A percentile compares a stretch with the other conserved stretches of the same genome.
Evolutionary conservation across 2,797 vertebrate genomes (phyloP).

Genomic region (Epinephelus awoara): DNA sequence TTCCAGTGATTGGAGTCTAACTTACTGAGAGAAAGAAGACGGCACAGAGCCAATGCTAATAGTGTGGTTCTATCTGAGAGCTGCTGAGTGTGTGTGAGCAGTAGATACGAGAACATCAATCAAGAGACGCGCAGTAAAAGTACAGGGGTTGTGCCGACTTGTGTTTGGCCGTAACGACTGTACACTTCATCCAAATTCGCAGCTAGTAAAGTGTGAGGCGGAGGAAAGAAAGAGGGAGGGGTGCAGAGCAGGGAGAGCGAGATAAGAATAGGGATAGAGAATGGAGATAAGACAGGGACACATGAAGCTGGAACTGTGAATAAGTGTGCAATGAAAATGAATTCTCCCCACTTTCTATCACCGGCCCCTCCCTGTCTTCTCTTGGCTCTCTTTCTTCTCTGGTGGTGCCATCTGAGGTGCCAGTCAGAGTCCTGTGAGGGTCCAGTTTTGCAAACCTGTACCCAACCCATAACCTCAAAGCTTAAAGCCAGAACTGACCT

Average conservation of each 20-base stretch:
- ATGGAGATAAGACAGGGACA: slow-evolving; percentile 47
- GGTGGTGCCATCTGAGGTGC: slow-evolving; percentile 7
- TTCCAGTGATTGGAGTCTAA: slow-evolving; percentile 65
- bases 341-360: slow-evolving; percentile 10
- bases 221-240: background rate
- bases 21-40: slow-evolving; percentile 49
- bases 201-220: slow-evolving; percentile 20
- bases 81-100: slow-evolving; percentile 59
- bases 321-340: slow-evolving; percentile 40
- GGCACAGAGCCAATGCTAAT: slow-evolving; percentile 67
- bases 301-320: slow-evolving; percentile 44
- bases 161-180: slow-evolving; percentile 51
- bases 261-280: slow-evolving; percentile 59
- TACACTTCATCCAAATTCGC: slow-evolving; percentile 52
- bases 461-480: background rate
- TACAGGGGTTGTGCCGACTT: slow-evolving; percentile 37
- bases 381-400: background rate
- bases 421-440: background rate
- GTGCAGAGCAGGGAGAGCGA: slow-evolving; percentile 36
- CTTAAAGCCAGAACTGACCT: background rate
- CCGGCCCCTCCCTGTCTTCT: background rate
- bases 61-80: slow-evolving; percentile 56
- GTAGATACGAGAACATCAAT: slow-evolving; percentile 71
- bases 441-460: background rate
- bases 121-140: slow-evolving; percentile 39